phyloP scores from a whole-genome alignment of 2,113 vertebrate species.

The Hymenochirus boettgeri region DNA sequence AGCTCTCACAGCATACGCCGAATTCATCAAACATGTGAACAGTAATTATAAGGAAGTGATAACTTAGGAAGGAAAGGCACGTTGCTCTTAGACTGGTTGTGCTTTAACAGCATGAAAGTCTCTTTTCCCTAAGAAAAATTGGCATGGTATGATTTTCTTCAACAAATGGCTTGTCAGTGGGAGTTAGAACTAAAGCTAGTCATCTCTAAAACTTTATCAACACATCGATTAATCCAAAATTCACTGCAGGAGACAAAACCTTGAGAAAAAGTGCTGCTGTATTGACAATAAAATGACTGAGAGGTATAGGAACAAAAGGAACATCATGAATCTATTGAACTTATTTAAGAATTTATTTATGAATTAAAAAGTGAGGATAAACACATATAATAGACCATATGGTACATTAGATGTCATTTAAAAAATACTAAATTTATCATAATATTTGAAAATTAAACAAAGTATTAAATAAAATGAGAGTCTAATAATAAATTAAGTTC shows the following conservation, averaged over 20 bases:
- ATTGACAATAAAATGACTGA: conserved; percentile 4
- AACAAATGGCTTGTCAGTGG: conserved; percentile 42
- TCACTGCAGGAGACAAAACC: conserved; percentile 9
- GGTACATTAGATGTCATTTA: no score
- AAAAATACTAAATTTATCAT: no score
- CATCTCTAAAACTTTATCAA: conserved; percentile 36
- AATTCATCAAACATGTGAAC: conserved; percentile 28
- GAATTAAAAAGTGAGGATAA: no score
- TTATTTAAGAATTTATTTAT: no score
- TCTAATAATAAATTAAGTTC: no score
- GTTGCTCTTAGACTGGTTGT: conserved; percentile 30
- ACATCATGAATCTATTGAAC: neutral
- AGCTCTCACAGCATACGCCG: conserved; percentile 18
- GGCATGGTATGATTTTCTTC: conserved; percentile 27
- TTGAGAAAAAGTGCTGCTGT: neutral
- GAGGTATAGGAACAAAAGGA: conserved; percentile 13
- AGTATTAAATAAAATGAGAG: no score
- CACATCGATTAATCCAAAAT: conserved; percentile 31
- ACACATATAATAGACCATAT: no score
- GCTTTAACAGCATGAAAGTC: conserved; percentile 36
- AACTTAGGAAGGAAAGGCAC: conserved; percentile 37
- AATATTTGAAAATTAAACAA: no score
- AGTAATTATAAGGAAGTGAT: conserved; percentile 42
- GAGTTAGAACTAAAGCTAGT: conserved; percentile 28
- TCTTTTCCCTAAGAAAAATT: conserved; percentile 32